Evolutionary conservation across 1,140 invertebrate species (phyloP).

Genomic region (Temnothorax curvispinosus): DNA sequence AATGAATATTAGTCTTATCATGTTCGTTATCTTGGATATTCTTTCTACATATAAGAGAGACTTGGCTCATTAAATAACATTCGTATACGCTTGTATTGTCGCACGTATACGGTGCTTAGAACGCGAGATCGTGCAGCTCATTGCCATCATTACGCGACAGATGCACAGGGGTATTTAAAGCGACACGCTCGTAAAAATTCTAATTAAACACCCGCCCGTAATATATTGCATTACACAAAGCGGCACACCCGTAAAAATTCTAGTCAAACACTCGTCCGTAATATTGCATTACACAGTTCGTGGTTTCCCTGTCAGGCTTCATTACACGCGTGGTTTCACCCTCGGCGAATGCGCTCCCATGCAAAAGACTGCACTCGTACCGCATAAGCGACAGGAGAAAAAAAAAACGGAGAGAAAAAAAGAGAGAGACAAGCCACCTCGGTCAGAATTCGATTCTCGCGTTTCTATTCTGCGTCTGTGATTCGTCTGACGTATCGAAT

Average conservation of each 20-base stretch:
- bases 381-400: conserved; percentile 17
- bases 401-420: neutral
- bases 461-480: neutral
- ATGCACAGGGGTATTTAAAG: conserved; percentile 59
- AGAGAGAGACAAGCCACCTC: neutral
- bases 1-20: neutral
- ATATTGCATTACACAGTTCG: conserved; percentile 70
- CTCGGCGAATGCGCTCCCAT: conserved; percentile 6
- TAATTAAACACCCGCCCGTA: conserved; percentile 57
- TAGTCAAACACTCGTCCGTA: conserved; percentile 58
- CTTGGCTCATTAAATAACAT: neutral
- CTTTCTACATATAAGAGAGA: neutral
- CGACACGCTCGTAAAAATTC: conserved; percentile 67
- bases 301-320: conserved; percentile 69
- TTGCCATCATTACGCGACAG: conserved; percentile 60
- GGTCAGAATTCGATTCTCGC: conserved; percentile 12
- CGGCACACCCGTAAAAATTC: conserved; percentile 69
- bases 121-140: conserved; percentile 42
- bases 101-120: conserved; percentile 5
- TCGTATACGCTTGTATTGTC: neutral
- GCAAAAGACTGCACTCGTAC: conserved; percentile 37
- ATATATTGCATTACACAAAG: conserved; percentile 67
- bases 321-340: conserved; percentile 64
- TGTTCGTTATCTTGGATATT: neutral
- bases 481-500: neutral